Percentiles rank a stretch among this genome's conserved stretches.
phyloP scores from a whole-genome alignment of 2,888 invertebrate genomes.

The Creontiades dilutus region DNA sequence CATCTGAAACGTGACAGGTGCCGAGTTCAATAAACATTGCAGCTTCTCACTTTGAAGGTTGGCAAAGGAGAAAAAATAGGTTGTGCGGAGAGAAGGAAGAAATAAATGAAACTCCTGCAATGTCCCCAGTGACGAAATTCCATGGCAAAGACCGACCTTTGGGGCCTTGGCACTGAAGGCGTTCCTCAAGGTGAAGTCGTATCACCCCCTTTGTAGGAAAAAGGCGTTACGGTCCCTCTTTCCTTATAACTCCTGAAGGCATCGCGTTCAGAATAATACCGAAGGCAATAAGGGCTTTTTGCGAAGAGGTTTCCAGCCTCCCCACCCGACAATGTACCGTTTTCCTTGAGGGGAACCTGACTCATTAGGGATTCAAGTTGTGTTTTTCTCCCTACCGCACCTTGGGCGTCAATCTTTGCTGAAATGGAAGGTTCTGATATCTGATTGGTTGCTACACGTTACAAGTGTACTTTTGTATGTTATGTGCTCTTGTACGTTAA shows the following conservation, averaged over 20 bases:
- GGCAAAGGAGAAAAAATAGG: not conserved
- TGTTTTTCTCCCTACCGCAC: conserved; percentile 2
- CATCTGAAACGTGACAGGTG: not conserved
- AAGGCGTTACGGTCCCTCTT: not conserved
- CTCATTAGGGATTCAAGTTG: conserved; percentile 25
- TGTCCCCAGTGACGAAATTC: conserved; percentile 2
- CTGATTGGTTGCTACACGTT: not conserved
- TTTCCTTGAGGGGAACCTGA: not conserved
- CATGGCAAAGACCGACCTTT: conserved; percentile 29
- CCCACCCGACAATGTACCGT: not conserved
- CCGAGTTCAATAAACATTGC: not conserved
- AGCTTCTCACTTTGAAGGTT: conserved; percentile 7
- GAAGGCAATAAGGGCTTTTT: conserved; percentile 17
- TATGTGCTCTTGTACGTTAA: too few relatives aligned
- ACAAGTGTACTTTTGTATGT: not conserved
- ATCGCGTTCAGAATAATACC: conserved; percentile 18
- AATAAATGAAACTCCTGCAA: conserved; percentile 13
- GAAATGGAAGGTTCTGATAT: not conserved
- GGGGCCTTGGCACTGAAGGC: conserved; percentile 23
- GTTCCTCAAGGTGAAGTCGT: not conserved
- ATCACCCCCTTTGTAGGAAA: conserved; percentile 30
- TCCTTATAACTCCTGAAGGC: conserved; percentile 35
- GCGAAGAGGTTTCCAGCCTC: not conserved
- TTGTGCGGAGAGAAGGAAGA: not conserved
- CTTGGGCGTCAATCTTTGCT: conserved; percentile 7